Evolutionary conservation across 30 jellyfish, hydroid and myxozoan species (phyloP).

Genomic region (Chrysaora quinquecirrha): DNA sequence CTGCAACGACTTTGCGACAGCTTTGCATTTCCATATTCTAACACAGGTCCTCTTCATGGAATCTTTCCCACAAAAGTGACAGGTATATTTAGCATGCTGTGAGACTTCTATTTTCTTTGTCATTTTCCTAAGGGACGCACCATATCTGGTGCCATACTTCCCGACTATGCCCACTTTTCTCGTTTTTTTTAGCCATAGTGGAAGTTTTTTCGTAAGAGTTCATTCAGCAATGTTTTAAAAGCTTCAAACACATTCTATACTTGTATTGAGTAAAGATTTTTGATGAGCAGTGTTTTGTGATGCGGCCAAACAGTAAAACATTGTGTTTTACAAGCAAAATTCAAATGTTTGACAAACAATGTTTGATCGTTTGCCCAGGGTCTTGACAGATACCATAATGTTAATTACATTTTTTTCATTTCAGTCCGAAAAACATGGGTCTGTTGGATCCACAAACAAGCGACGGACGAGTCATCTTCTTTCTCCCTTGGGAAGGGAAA

Average conservation of each 20-base stretch:
- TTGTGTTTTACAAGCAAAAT: too few species aligned
- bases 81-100: slow-evolving; percentile 97
- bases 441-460: slow-evolving; percentile 95
- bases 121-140: slow-evolving; percentile 98
- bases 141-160: slow-evolving; percentile 98
- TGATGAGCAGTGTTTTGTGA: too few species aligned
- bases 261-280: too few species aligned
- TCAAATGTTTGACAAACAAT: too few species aligned
- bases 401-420: neutral
- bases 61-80: slow-evolving; percentile 88
- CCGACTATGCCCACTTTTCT: slow-evolving; percentile 95
- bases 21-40: slow-evolving; percentile 86
- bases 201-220: neutral
- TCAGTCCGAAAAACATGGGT: slow-evolving; percentile 94
- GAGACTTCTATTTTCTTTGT: slow-evolving; percentile 91
- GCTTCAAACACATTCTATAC: too few species aligned
- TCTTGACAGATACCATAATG: too few species aligned
- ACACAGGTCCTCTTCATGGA: slow-evolving; percentile 58
- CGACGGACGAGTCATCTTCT: slow-evolving; percentile 98
- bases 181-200: neutral
- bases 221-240: too few species aligned
- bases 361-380: too few species aligned
- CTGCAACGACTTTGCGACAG: slow-evolving; percentile 77
- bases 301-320: too few species aligned
- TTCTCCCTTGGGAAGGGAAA: slow-evolving; percentile 99